These are phyloP conservation scores for Osmerus mordax DNA, from an alignment of 2,113 vertebrate genomes.

Conservation along the genomic window DNA sequence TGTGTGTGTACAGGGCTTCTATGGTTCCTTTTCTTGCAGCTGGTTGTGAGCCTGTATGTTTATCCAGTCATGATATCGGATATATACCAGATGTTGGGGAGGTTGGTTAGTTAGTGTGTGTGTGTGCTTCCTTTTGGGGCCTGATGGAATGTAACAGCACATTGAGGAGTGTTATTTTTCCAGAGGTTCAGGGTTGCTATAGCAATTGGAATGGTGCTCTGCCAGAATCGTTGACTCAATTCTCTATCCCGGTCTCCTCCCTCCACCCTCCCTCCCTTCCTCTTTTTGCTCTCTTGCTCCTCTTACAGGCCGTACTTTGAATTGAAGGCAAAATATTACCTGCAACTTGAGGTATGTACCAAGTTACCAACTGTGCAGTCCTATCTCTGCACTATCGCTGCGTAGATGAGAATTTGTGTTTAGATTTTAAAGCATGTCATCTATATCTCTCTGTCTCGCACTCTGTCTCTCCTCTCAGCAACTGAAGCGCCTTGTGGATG, in stretches of 20 bases:
- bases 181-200: slow-evolving; percentile 39
- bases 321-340: slow-evolving; percentile 93
- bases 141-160: slow-evolving; percentile 60
- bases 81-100: slow-evolving; percentile 64
- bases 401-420: background rate
- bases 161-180: slow-evolving; percentile 51
- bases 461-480: slow-evolving; percentile 70
- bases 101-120: slow-evolving; percentile 11
- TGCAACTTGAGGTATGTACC: slow-evolving; percentile 89
- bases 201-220: slow-evolving; percentile 13
- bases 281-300: slow-evolving; percentile 43
- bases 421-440: background rate
- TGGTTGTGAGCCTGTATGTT: background rate
- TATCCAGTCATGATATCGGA: slow-evolving; percentile 41
- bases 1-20: background rate
- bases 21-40: no score
- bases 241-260: background rate
- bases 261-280: slow-evolving; percentile 5
- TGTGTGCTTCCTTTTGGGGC: slow-evolving; percentile 41
- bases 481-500: slow-evolving; percentile 87
- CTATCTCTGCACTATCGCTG: background rate
- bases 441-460: background rate
- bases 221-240: background rate
- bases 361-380: background rate
- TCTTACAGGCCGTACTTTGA: slow-evolving; percentile 93